Conservation (phyloP, 2,888 invertebrate genomes). For the Lithophane leautieri region DNA sequence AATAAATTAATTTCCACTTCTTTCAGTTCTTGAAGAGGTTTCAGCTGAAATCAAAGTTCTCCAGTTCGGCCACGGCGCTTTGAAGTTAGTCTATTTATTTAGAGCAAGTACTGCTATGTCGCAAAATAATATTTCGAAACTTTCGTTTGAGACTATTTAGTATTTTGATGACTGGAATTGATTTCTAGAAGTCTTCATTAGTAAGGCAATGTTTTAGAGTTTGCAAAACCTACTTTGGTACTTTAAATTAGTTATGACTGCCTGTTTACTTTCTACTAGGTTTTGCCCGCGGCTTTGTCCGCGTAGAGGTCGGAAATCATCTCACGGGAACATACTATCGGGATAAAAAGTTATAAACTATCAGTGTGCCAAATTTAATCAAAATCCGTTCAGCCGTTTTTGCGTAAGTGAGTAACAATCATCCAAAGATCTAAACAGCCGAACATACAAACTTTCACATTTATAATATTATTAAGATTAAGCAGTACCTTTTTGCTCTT, state of each 20-base stretch:
- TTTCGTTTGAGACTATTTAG: slow-evolving; percentile 11
- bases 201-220: background rate
- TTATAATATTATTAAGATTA: no score
- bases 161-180: slow-evolving; percentile 14
- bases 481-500: no score
- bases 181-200: background rate
- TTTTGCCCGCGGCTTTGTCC: no score
- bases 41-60: slow-evolving; percentile 61
- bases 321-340: no score
- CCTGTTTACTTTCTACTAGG: background rate
- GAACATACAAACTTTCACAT: no score
- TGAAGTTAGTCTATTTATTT: slow-evolving; percentile 54
- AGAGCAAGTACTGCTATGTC: slow-evolving; percentile 35
- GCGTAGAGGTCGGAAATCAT: no score
- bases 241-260: background rate
- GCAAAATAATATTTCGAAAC: slow-evolving; percentile 24
- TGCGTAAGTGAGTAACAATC: no score
- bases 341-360: no score
- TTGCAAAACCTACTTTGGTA: background rate
- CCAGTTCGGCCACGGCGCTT: slow-evolving; percentile 34
- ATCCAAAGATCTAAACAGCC: no score
- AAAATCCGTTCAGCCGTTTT: no score
- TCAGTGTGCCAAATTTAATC: no score
- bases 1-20: slow-evolving; percentile 69
- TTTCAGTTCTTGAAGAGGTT: slow-evolving; percentile 60